Evolutionary conservation across 92 coral and sea anemone genomes (phyloP).

Genomic region (Montipora capitata): DNA sequence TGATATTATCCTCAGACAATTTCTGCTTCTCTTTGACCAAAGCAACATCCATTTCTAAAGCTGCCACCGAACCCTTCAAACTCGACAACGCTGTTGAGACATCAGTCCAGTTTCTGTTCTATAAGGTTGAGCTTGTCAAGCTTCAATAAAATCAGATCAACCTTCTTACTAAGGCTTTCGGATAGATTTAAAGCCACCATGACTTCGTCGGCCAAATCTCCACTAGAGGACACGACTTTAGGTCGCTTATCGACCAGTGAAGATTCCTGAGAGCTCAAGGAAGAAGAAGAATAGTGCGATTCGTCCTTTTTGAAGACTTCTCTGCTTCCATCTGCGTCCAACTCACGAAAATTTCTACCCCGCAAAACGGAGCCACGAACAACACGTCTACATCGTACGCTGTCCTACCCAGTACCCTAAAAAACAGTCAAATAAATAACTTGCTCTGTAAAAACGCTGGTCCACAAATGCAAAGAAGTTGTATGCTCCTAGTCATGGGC

Average conservation of each 20-base stretch:
- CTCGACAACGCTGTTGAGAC: neutral
- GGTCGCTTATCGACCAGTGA: neutral
- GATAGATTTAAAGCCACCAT: neutral
- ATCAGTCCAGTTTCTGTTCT: neutral
- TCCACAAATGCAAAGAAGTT: too few relatives aligned
- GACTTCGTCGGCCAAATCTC: neutral
- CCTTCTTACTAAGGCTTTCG: neutral
- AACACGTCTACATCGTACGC: neutral
- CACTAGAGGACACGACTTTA: neutral
- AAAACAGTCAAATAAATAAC: too few relatives aligned
- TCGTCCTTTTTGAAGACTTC: neutral
- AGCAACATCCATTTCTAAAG: neutral
- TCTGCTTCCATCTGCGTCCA: conserved; percentile 5
- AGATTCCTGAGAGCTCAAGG: neutral
- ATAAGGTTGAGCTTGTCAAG: neutral
- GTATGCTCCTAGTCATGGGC: too few relatives aligned
- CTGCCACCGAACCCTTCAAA: neutral
- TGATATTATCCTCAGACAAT: too few relatives aligned
- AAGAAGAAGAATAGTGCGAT: neutral
- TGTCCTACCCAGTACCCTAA: too few relatives aligned
- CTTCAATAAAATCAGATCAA: neutral
- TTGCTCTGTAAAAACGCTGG: too few relatives aligned
- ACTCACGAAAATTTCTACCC: neutral
- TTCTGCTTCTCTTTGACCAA: neutral
- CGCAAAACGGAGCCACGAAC: conserved; percentile 15